phyloP scores from a whole-genome alignment of 2,113 vertebrate genomes.

The Trochalopteron elliotii region DNA sequence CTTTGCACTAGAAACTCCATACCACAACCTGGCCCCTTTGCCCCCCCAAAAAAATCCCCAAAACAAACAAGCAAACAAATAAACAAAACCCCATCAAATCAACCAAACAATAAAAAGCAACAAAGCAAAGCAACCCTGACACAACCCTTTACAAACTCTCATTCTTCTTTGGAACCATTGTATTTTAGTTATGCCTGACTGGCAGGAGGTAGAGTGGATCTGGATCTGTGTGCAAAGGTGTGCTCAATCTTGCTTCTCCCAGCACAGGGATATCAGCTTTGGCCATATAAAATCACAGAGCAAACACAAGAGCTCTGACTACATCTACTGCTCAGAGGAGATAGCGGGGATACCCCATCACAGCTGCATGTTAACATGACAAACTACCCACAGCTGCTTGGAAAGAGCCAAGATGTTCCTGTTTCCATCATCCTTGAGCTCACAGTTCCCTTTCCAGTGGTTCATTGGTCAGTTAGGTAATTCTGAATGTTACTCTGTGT shows the following conservation, averaged over 20 bases:
- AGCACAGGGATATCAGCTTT: not conserved
- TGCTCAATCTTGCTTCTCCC: not conserved
- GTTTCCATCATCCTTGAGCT: not conserved
- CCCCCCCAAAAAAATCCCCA: not conserved
- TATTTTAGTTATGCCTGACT: not conserved
- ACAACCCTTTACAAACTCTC: not conserved
- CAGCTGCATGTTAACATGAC: fast-evolving
- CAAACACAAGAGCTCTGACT: not conserved
- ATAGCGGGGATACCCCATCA: not conserved
- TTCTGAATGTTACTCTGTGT: not conserved
- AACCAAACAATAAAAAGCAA: not conserved
- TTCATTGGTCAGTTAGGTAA: not conserved
- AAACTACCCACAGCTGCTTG: not conserved
- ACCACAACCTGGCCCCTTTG: not conserved
- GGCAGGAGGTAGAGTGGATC: not conserved
- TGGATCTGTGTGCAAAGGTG: not conserved
- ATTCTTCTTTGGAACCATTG: not conserved
- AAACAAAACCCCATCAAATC: not conserved
- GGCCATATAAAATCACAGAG: not conserved
- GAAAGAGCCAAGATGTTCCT: not conserved
- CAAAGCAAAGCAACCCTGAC: not conserved
- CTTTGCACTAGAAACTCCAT: not conserved
- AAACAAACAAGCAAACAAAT: not conserved
- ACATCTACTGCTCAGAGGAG: not conserved
- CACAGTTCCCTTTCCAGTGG: not conserved